phyloP scores from a whole-genome alignment of 2,888 invertebrate genomes.

The Acrobasis consociella region DNA sequence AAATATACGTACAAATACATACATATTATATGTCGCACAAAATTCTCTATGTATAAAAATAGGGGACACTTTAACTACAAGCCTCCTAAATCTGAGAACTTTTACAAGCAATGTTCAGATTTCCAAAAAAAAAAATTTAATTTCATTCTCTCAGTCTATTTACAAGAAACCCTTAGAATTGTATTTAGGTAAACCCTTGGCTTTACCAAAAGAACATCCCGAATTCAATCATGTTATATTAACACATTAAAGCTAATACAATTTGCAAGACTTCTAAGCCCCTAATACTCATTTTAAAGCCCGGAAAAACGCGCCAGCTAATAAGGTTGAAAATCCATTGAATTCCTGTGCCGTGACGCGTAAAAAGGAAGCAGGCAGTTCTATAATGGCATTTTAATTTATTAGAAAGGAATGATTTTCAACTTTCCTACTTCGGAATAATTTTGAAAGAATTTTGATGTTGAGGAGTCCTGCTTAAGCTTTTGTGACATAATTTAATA shows the following conservation, averaged over 20 bases:
- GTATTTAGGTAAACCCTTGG: background rate
- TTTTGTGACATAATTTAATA: slow-evolving; percentile 20
- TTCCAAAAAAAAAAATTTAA: too few species aligned
- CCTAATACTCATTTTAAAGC: slow-evolving; percentile 1
- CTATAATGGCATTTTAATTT: slow-evolving; percentile 35
- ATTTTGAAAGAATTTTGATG: slow-evolving; percentile 26
- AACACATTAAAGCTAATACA: slow-evolving; percentile 1
- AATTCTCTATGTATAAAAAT: too few species aligned
- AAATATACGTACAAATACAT: too few species aligned
- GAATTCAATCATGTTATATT: slow-evolving; percentile 6
- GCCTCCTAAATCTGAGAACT: too few species aligned
- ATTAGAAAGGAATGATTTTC: slow-evolving; percentile 36
- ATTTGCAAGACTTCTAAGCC: slow-evolving; percentile 10
- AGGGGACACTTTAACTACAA: too few species aligned
- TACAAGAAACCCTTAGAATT: too few species aligned
- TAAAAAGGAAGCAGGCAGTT: slow-evolving; percentile 32
- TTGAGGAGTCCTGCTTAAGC: slow-evolving; percentile 12
- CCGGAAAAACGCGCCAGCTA: background rate
- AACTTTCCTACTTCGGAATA: slow-evolving; percentile 33
- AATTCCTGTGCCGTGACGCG: slow-evolving; percentile 29
- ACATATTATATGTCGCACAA: too few species aligned
- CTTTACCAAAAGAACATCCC: background rate
- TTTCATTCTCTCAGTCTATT: too few species aligned
- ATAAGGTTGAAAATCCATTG: slow-evolving; percentile 25
- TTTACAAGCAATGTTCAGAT: too few species aligned